A percentile compares a stretch with the other conserved stretches of the same genome.
phyloP scores from a whole-genome alignment of 2,888 invertebrate species.

The Rhamnusium bicolor region DNA sequence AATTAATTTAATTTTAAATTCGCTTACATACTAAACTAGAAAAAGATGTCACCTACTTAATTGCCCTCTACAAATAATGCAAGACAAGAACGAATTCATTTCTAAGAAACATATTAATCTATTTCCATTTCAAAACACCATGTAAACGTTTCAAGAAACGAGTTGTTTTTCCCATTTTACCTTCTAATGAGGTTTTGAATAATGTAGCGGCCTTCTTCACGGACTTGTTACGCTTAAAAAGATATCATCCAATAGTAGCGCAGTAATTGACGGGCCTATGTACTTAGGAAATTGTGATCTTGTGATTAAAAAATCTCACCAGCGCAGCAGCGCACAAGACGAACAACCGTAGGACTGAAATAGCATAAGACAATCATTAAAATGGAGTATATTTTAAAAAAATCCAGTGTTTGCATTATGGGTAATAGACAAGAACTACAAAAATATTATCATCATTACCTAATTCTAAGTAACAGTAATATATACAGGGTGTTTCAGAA shows the following conservation, averaged over 20 bases:
- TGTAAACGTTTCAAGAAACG: slow-evolving; percentile 26
- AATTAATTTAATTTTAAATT: no score
- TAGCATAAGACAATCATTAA: not conserved
- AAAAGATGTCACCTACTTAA: no score
- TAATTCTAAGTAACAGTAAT: no score
- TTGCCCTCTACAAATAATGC: no score
- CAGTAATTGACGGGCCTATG: slow-evolving; percentile 63
- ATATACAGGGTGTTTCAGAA: no score
- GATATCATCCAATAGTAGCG: slow-evolving; percentile 64
- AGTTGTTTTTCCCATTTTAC: slow-evolving; percentile 35
- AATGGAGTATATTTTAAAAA: not conserved
- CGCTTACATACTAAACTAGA: no score
- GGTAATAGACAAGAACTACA: no score
- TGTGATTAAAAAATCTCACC: slow-evolving; percentile 50
- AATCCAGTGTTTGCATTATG: no score
- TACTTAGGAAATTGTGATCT: slow-evolving; percentile 59
- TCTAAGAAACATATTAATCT: not conserved
- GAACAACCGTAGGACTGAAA: not conserved
- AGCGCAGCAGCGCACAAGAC: not conserved
- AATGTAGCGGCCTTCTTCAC: slow-evolving; percentile 41
- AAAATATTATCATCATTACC: no score
- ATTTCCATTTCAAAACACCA: not conserved
- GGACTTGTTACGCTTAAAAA: slow-evolving; percentile 60
- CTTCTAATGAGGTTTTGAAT: slow-evolving; percentile 52
- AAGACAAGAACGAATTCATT: no score